Evolutionary conservation across 2,888 invertebrate species (phyloP), one percentile per base, ranked within the genome.

Genomic region (Caenorhabditis wallacei): DNA sequence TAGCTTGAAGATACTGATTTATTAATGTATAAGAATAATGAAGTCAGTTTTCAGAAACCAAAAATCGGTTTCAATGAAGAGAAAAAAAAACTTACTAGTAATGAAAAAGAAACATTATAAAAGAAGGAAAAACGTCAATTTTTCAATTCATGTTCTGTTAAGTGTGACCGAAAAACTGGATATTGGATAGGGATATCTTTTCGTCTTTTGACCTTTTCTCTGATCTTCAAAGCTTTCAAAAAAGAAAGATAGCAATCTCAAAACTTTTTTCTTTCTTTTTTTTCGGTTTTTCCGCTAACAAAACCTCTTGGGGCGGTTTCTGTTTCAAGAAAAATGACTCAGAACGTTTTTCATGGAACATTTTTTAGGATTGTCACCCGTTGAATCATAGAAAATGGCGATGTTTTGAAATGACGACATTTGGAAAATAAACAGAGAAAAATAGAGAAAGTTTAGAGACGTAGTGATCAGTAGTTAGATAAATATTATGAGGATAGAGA

Each of bases 81-180:
- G n/a, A 18, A 48, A 48, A 18, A 48, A 18, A 18, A 59, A 40
- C 20, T 37, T 43, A 24, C 22, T 24, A 2, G 40, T 40, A 43
- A 59, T 7, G 13, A 30, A 57, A 57, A 57, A 20, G 26, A 35
- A 37, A 20, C 7, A 22, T 22, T 11, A 59, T 22, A 24, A 11
- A 30, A 37, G 37, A 11, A 57, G 24, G 61, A n/a, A 46, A 20
- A 30, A 30, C 26, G 5, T 3, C 11, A 30, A 8, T 61, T 56
- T 56, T 56, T 56, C 56, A 51, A 64, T 35, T 10, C 11, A 16
- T 40, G 68, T 53, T 61, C 57, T n/a, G 11, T 18, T 35, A 61
- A 71, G 61, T 51, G 72, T 72, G 72, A 72, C 61, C 22, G 40
- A 35, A 40, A 40, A 56, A 74, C 53, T 63, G n/a, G 61, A 71